phyloP scores from a whole-genome alignment of 2,113 vertebrate species.

The Istiophorus platypterus region DNA sequence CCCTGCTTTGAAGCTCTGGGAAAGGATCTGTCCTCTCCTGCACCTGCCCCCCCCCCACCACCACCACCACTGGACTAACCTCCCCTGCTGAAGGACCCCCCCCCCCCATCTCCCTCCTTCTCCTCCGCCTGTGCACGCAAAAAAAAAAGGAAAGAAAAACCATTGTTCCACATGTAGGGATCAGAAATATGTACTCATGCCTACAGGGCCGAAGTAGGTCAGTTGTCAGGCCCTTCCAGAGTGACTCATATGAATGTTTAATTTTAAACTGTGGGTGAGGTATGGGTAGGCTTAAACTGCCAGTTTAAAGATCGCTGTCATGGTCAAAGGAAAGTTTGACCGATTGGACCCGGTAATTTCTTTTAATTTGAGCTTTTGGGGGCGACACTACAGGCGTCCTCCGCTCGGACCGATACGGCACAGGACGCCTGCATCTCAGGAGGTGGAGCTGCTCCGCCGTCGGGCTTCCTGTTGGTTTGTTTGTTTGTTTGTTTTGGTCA shows the following conservation, averaged over 20 bases:
- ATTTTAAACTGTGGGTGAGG: conserved; percentile 29
- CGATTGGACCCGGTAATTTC: neutral
- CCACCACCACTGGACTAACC: conserved; percentile 7
- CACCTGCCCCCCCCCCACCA: conserved; percentile 63
- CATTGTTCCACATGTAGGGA: conserved; percentile 4
- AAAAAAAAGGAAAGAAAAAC: too few species aligned
- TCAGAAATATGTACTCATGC: neutral
- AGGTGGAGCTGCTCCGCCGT: too few species aligned
- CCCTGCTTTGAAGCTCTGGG: conserved; percentile 75
- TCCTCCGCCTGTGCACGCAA: neutral
- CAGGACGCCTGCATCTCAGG: neutral
- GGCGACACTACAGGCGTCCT: too few species aligned
- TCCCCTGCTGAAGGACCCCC: conserved; percentile 4
- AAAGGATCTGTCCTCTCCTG: conserved; percentile 57
- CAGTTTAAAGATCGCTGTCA: neutral
- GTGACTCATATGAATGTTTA: conserved; percentile 22
- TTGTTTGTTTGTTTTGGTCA: too few species aligned
- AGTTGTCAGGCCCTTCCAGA: conserved; percentile 9
- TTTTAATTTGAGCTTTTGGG: neutral
- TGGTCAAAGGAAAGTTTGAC: conserved; percentile 23
- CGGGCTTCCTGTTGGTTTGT: too few species aligned
- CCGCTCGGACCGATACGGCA: too few species aligned
- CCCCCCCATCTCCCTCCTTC: conserved; percentile 31
- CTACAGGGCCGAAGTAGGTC: conserved; percentile 43
- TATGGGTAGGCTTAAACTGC: conserved; percentile 9